Evolutionary conservation across 2,113 vertebrate genomes (phyloP), one percentile per base, ranked within the genome.

Genomic region (Phycodurus eques): DNA sequence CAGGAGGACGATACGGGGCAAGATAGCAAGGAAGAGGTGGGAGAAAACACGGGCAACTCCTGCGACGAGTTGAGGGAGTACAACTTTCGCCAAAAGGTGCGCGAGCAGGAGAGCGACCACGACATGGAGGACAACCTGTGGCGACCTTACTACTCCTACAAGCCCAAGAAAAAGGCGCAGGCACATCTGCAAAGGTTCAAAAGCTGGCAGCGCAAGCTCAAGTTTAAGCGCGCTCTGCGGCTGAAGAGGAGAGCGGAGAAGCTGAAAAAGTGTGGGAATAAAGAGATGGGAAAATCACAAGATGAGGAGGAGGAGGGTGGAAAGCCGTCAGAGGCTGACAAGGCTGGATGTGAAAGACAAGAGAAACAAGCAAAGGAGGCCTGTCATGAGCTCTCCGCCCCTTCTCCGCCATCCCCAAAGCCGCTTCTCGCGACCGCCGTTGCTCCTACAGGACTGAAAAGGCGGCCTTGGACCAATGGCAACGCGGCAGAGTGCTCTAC

Each of bases 61-160:
- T 70, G 82, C 0, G 80, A 86, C 49, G 87, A 87, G 73, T 88
- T 90, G 51, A 88, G 87, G 31, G 90, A 93, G 73, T 90, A 91
- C 71, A 91, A 88, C 76, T 94, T 93, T 67, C 90, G 91, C 6
- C 90, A 84, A 59, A 93, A 93, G 59, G 92, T 93, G 2, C 93
- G 93, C 0, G 94, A 96, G 54, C 89, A 81, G 27, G 93, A 94
- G 0, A 94, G 94, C 0, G 93, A 95, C 65, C 90, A 93, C 4
- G 94, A 95, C 5, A 88, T 79, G 0, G 94, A 95, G 70, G 96
- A 97, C 77, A 93, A 95, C 69, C 91, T 96, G 31, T 96, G 95
- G 96, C 89, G 95, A 68, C 96, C 96, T 1, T 97, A 97, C 77
- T 96, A 96, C 82, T 94, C 93, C 14, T 97, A 96, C 86, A 97